Evolutionary conservation across 2,888 invertebrate genomes (phyloP), one percentile per base, ranked within the genome.

Genomic region (Drosophila flavopinicola): DNA sequence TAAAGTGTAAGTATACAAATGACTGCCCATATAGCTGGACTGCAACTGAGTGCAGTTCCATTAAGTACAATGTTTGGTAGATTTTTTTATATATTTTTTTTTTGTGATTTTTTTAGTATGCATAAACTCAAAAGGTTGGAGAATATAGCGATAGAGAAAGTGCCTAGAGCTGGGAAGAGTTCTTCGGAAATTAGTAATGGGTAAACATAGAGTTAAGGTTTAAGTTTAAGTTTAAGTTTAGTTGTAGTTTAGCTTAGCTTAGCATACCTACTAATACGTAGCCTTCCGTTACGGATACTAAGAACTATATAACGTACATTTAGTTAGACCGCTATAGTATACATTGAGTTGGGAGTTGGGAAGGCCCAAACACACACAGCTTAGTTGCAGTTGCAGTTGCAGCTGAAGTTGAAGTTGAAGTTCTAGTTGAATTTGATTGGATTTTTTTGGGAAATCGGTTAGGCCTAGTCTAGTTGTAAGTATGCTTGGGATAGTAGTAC

Each of bases 21-120:
- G 80, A 80, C 78, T 90, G 91, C 91, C 91, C 91, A 91, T 91
- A 91, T 85, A 85, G 86, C 87, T 77, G 75, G 65, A 76, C 66
- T 73, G 76, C 84, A 64, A 69, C 27, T 38, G 32, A 52, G 45
- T 41, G 75, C 84, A 77, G 78, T 38, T 68, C 73, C 72, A 39
- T 70, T 83, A 83, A 83, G 82, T 83, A 85, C 84, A 78, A 64
- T 75, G 57, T 67, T 73, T 73, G 51, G 57, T 70, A 52, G 51
- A 72, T 38, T 65, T 35, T 47, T 63, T 39, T 9, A 4, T 57
- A 7, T 37, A 13, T 45, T 37, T 33, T 33, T 13, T 25, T 49
- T 44, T 30, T 30, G n/a, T 33, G 20, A 47, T 38, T 32, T 47
- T 57, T 77, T 79, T 80, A 80, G 82, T 80, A 84, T 60, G 66